phyloP scores from a whole-genome alignment of 2,113 vertebrate genomes.

The Albula goreensis region DNA sequence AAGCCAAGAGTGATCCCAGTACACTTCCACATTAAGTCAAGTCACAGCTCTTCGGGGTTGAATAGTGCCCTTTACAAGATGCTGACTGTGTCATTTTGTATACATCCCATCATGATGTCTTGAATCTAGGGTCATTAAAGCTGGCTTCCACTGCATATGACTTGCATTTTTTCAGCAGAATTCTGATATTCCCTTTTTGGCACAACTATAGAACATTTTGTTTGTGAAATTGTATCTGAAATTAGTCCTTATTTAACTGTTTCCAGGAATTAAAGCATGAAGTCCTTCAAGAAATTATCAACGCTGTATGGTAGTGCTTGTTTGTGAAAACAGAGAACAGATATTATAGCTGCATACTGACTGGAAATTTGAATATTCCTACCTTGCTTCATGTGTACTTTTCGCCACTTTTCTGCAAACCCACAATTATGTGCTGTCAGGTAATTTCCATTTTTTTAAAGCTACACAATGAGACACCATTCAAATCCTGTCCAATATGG shows the following conservation, averaged over 20 bases:
- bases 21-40: not conserved
- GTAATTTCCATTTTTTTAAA: no score
- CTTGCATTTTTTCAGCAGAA: not conserved
- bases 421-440: no score
- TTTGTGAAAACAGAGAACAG: not conserved
- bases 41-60: not conserved
- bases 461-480: no score
- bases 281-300: not conserved
- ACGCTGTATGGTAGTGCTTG: not conserved
- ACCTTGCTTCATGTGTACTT: not conserved
- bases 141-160: not conserved
- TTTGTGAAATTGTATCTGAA: not conserved
- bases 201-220: not conserved
- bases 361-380: not conserved
- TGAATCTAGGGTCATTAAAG: not conserved
- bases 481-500: no score
- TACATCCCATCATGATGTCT: not conserved
- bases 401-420: no score
- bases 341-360: not conserved
- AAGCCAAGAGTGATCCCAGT: not conserved
- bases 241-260: not conserved
- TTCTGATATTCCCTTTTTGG: not conserved
- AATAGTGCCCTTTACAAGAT: not conserved
- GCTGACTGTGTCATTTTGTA: not conserved
- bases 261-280: not conserved